phyloP scores from a whole-genome alignment of 2,797 vertebrate genomes.

The Dendrocincla tyrannina region DNA sequence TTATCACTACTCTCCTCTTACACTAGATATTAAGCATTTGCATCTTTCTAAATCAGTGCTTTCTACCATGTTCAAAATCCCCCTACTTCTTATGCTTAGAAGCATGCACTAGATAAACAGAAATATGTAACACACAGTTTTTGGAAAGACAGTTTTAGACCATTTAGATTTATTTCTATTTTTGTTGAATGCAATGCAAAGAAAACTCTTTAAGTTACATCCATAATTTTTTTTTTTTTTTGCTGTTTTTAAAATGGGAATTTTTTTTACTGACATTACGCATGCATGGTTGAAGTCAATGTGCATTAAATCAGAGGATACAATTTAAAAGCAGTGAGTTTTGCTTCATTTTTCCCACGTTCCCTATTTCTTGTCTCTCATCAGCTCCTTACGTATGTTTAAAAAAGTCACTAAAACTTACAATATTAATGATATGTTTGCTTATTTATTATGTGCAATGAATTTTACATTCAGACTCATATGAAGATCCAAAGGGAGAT shows the following conservation, averaged over 20 bases:
- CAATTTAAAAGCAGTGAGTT: constrained; percentile 1
- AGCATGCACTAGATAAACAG: background rate
- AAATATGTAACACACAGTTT: background rate
- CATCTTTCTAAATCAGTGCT: constrained; percentile 13
- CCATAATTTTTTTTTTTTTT: background rate
- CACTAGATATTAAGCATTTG: background rate
- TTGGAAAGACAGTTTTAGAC: background rate
- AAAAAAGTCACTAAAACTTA: constrained; percentile 37
- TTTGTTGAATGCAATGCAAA: background rate
- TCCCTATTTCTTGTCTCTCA: background rate
- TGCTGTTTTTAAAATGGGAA: background rate
- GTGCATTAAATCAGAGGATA: background rate
- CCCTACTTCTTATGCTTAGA: background rate
- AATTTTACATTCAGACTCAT: constrained; percentile 37
- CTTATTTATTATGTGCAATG: constrained; percentile 40
- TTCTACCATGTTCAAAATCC: background rate
- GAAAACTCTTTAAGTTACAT: background rate
- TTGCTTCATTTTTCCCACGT: background rate
- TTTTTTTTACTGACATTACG: background rate
- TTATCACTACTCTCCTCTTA: constrained; percentile 46
- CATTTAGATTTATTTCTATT: background rate
- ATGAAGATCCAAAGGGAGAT: constrained; percentile 26
- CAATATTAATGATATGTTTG: constrained; percentile 57
- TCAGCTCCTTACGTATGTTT: constrained; percentile 7
- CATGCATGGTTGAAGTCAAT: background rate